Percentiles rank a stretch among this genome's conserved stretches.
Evolutionary conservation across 2,113 vertebrate genomes (phyloP).

Genomic region (Neogale vison): DNA sequence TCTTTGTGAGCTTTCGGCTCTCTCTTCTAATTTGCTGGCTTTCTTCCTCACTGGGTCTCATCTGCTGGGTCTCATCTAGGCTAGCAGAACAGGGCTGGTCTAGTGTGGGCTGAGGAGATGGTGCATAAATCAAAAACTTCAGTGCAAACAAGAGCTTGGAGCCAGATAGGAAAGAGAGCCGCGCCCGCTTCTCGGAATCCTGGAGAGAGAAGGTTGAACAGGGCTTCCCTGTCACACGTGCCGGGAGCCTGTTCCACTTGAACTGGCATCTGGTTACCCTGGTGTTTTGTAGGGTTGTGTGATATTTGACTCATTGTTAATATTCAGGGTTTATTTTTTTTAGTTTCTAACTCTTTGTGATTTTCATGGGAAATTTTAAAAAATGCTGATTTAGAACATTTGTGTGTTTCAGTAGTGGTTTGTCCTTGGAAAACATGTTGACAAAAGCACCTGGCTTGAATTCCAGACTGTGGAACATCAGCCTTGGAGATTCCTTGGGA

Average conservation of each 20-base stretch:
- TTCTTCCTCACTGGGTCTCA: neutral
- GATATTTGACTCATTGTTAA: slow-evolving; percentile 34
- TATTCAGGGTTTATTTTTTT: neutral
- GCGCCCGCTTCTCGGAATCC: too few species aligned
- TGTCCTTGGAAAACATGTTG: slow-evolving; percentile 31
- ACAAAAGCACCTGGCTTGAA: slow-evolving; percentile 23
- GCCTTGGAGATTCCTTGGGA: neutral
- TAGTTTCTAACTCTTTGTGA: slow-evolving; percentile 46
- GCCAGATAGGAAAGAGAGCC: neutral
- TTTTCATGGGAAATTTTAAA: slow-evolving; percentile 72
- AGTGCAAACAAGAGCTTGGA: neutral
- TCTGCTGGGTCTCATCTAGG: neutral
- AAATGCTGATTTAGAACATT: neutral
- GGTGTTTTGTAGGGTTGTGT: neutral
- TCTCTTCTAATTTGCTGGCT: neutral
- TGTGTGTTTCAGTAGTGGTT: slow-evolving; percentile 51
- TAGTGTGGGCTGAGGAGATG: neutral
- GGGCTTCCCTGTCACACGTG: neutral
- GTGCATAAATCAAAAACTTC: neutral
- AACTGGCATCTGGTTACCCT: neutral
- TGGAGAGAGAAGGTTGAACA: neutral
- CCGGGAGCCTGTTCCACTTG: neutral
- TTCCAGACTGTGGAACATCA: neutral
- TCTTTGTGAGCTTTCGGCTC: neutral
- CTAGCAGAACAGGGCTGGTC: neutral